Evolutionary conservation across 2,797 vertebrate species (phyloP).

Genomic region (Limosa lapponica): DNA sequence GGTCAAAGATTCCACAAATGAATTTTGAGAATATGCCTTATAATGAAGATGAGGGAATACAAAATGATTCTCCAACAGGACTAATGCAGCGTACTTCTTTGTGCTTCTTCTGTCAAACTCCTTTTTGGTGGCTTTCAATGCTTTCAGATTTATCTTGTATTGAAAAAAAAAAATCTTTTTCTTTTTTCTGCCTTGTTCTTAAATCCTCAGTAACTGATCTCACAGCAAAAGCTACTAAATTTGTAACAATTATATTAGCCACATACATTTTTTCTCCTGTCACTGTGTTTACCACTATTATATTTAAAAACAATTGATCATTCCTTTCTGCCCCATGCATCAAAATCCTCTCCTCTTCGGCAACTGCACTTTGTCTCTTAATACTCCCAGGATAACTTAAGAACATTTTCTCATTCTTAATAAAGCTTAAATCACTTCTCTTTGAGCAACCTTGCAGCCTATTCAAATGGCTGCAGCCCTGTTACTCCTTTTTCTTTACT

Average conservation of each 20-base stretch:
- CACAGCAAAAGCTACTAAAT: slow-evolving; percentile 37
- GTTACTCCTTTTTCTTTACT: not conserved
- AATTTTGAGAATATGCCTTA: not conserved
- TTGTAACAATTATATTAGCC: slow-evolving; percentile 55
- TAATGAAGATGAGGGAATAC: not conserved
- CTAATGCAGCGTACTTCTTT: not conserved
- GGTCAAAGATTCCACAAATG: slow-evolving; percentile 35
- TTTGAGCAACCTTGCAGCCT: not conserved
- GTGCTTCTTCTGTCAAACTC: not conserved
- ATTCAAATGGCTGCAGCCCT: not conserved
- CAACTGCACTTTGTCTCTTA: slow-evolving; percentile 8
- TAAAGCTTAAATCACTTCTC: slow-evolving; percentile 24
- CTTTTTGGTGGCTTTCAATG: not conserved
- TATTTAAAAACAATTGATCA: slow-evolving; percentile 51
- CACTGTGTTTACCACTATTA: slow-evolving; percentile 36
- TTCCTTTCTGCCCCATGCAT: slow-evolving; percentile 16
- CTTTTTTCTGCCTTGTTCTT: not conserved
- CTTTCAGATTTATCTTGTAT: slow-evolving; percentile 3
- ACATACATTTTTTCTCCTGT: slow-evolving; percentile 28
- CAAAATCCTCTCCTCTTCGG: slow-evolving; percentile 3
- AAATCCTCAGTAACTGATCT: slow-evolving; percentile 26
- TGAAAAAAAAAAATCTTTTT: not conserved
- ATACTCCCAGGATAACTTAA: not conserved
- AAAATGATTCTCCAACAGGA: not conserved
- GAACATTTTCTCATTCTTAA: not conserved